Percentiles rank a stretch among this genome's conserved stretches.
phyloP scores from a whole-genome alignment of 2,797 vertebrate species.

The Prunella strophiata region DNA sequence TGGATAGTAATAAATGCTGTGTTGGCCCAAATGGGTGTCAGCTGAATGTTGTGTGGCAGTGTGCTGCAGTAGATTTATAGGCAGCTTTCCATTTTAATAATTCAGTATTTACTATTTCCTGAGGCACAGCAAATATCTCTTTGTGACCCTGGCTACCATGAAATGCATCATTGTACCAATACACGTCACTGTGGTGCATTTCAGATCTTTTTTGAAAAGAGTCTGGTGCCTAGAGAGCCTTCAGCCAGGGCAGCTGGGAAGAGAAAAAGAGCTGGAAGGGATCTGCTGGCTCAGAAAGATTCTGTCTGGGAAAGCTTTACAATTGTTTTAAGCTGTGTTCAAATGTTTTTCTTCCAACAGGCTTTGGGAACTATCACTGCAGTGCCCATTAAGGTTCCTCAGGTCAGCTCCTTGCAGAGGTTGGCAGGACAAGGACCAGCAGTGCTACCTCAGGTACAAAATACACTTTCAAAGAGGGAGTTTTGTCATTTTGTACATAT shows the following conservation, averaged over 20 bases:
- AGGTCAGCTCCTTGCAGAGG: conserved; percentile 96
- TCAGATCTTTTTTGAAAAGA: background rate
- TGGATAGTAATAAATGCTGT: background rate
- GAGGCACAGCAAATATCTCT: background rate
- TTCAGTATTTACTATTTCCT: conserved; percentile 12
- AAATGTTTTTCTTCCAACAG: conserved; percentile 76
- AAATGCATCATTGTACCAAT: background rate
- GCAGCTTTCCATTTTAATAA: conserved; percentile 7
- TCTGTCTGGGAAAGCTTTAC: background rate
- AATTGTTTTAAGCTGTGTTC: conserved; percentile 20
- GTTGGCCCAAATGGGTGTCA: background rate
- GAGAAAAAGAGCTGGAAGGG: background rate
- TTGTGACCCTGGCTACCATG: background rate
- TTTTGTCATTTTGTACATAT: background rate
- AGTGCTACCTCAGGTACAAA: conserved; percentile 95
- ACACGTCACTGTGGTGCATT: background rate
- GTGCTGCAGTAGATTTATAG: background rate
- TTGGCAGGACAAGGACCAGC: conserved; percentile 93
- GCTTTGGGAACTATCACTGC: conserved; percentile 90
- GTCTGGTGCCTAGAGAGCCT: background rate
- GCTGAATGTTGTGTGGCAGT: background rate
- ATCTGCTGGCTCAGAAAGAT: background rate
- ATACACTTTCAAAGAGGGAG: background rate
- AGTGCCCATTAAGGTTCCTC: conserved; percentile 96
- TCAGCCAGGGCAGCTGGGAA: background rate